Evolutionary conservation across 2,113 vertebrate species (phyloP).

Genomic region (Dasyprocta punctata): DNA sequence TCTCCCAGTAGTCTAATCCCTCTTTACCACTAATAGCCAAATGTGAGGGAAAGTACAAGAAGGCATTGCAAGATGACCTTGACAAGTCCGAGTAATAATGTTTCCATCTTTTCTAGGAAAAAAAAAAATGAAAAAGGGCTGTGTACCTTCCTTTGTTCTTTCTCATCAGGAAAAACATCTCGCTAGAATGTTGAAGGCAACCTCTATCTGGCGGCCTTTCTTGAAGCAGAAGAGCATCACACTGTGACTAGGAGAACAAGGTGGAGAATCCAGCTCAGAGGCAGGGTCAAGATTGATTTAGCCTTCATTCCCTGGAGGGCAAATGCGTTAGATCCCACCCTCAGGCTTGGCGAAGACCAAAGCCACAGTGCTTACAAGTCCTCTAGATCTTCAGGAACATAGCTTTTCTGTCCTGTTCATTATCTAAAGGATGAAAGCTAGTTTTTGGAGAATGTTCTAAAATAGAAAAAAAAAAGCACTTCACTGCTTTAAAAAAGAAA

Average conservation of each 20-base stretch:
- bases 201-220: not conserved
- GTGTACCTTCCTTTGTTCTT: conserved; percentile 21
- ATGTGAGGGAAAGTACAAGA: conserved; percentile 3
- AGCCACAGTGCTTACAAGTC: not conserved
- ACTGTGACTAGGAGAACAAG: not conserved
- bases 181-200: not conserved
- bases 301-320: not conserved
- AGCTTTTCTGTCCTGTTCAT: not conserved
- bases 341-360: not conserved
- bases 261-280: not conserved
- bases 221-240: not conserved
- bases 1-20: not conserved
- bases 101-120: not conserved
- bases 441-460: not conserved
- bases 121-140: not conserved
- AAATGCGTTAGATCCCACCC: not conserved
- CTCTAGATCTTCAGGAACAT: not conserved
- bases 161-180: conserved; percentile 6
- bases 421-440: not conserved
- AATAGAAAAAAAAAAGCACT: conserved; percentile 35
- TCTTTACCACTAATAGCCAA: not conserved
- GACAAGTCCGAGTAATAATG: not conserved
- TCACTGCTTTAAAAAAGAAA: conserved; percentile 31
- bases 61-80: not conserved
- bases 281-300: not conserved